Evolutionary conservation across 23 tunicate genomes (phyloP), one percentile per base, ranked within the genome.

Genomic region (Halocynthia aurantium): DNA sequence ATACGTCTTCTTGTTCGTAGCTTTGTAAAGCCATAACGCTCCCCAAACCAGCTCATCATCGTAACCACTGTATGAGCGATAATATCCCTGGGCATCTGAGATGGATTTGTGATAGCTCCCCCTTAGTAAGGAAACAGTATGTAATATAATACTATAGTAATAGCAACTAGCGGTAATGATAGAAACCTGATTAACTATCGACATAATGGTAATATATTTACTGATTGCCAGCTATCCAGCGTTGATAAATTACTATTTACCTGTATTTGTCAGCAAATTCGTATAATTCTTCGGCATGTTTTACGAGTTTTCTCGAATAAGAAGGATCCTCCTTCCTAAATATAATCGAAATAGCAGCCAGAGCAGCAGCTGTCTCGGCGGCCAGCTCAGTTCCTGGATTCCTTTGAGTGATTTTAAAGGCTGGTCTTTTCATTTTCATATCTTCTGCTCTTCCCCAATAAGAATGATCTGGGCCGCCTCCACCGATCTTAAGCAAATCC

Each of bases 31-130:
- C 99, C 99, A 94, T 52, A 86, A 68, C 15, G 95, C 91, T n/a
- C 95, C 95, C 99, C 99, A 94, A 52, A 90, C 90, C 60, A 94
- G 69, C 83, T 94, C 99, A 72, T 94, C 99, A 21, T 94, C 74
- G 84, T 63, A 94, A 44, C 95, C 99, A 62, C 87, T 93, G 84
- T 76, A 91, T 6, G 97, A 91, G 53, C 90, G 75, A 72, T 91
- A 91, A 70, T 81, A 91, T 8, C 83, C 83, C 52, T 63, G 62
- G 8, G 73, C 97, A 7, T 61, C 90, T 11, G 87, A 80, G 11
- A 91, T 85, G 13, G 97, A 85, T 40, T 63, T 64, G 54, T 85
- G 90, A 53, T 91, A 91, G 11, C 70, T 66, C 15, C 81, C 76
- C 57, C 97, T 91, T 71, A 51, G 55, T 5, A 50, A 11, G 19